Evolutionary conservation across 2,888 invertebrate genomes (phyloP), one percentile per base, ranked within the genome.

Genomic region (Epinotia nisella): DNA sequence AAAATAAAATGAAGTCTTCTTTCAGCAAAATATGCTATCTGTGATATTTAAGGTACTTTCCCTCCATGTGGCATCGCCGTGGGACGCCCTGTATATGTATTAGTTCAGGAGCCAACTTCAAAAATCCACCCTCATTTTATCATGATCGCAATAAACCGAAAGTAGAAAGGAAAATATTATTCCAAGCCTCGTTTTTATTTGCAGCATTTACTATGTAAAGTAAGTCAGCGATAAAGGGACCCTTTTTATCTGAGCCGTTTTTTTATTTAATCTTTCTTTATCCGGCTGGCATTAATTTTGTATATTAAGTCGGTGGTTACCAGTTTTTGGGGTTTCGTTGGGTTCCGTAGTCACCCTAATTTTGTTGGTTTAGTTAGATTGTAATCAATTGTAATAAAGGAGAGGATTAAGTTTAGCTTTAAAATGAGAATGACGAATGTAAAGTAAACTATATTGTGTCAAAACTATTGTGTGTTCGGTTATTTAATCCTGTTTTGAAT

Each of bases 111-210:
- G 41, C 13, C 53, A 24, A 21, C n/a, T 39, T 15, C 39, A 51
- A 72, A 65, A 66, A 58, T 11, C 51, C 59, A 24, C 56, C 53
- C 51, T 60, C 29, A 55, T 61, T 61, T 72, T 56, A 61, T 56
- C 60, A 41, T n/a, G 59, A 41, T 55, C 55, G 49, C 67, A 62
- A 56, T 49, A 67, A 71, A 55, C 29, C 55, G 56, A 56, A 61
- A 68, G 66, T 66, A 56, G 66, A 66, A 71, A 59, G 9, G 67
- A 61, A 67, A 72, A 67, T 68, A 68, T 72, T 68, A 65, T 67
- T 49, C 39, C 13, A 56, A 62, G 49, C 45, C 49, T 61, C 71
- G 45, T 67, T 71, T 70, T 67, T 72, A 51, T 68, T 72, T 49
- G 35, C 49, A 19, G 61, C 72, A 61, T 72, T 72, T 58, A 61